Percentiles rank a stretch among this genome's conserved stretches.
These are phyloP conservation scores for Balanococcus diminutus DNA, from an alignment of 2,888 invertebrate genomes.

Conservation along the genomic window DNA sequence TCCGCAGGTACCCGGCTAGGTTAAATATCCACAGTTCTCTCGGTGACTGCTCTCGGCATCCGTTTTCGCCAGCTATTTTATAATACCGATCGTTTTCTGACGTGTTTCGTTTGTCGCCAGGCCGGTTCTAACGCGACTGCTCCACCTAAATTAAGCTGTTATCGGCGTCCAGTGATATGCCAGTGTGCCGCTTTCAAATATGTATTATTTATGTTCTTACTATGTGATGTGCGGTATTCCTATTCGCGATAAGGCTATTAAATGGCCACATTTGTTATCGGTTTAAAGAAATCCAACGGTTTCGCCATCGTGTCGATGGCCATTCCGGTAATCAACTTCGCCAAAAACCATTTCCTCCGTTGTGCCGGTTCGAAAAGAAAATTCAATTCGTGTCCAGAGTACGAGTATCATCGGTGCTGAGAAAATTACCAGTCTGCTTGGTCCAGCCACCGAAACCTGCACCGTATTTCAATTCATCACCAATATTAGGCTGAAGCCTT, in stretches of 20 bases:
- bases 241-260: constrained; percentile 22
- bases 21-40: constrained; percentile 21
- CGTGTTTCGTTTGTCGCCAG: constrained; percentile 1
- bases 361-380: constrained; percentile 53
- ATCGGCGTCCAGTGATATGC: constrained; percentile 35
- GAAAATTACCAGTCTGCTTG: not conserved
- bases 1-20: not conserved
- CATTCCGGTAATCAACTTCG: constrained; percentile 49
- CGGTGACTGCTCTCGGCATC: constrained; percentile 23
- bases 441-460: not conserved
- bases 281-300: constrained; percentile 31
- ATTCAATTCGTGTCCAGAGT: constrained; percentile 27
- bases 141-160: constrained; percentile 10
- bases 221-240: constrained; percentile 46
- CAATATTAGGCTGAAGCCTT: not conserved
- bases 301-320: constrained; percentile 49
- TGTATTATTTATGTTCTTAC: constrained; percentile 27
- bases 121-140: constrained; percentile 20
- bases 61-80: constrained; percentile 7
- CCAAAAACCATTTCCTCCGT: constrained; percentile 52
- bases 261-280: constrained; percentile 45
- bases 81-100: constrained; percentile 20
- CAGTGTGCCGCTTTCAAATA: constrained; percentile 11
- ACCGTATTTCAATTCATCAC: not conserved
- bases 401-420: not conserved